A percentile compares a stretch with the other conserved stretches of the same genome.
phyloP scores from a whole-genome alignment of 2,888 invertebrate genomes.

The Andrena trimmerana region DNA sequence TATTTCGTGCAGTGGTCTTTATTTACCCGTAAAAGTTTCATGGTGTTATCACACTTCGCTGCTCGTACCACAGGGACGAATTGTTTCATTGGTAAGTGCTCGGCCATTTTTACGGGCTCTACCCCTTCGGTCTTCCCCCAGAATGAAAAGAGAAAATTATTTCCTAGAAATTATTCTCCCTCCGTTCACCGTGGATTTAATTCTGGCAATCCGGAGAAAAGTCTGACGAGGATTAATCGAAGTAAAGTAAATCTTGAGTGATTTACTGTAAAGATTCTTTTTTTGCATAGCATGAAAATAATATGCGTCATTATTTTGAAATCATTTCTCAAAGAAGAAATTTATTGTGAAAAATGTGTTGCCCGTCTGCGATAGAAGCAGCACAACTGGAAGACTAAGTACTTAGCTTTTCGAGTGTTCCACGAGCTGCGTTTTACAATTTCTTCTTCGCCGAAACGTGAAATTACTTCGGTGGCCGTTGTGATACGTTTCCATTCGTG shows the following conservation, averaged over 20 bases:
- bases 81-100: slow-evolving; percentile 68
- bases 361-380: too few species aligned
- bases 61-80: slow-evolving; percentile 64
- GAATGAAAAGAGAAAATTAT: background rate
- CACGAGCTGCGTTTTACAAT: background rate
- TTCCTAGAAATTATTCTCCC: background rate
- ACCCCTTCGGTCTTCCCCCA: background rate
- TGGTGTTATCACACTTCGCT: slow-evolving; percentile 69
- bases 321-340: too few species aligned
- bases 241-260: too few species aligned
- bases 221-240: too few species aligned
- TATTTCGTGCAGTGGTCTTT: slow-evolving; percentile 71
- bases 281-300: too few species aligned
- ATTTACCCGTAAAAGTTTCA: slow-evolving; percentile 74
- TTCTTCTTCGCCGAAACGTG: background rate
- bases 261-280: too few species aligned
- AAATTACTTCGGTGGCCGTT: background rate
- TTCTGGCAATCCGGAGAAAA: background rate
- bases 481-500: slow-evolving; percentile 6
- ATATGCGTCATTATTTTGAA: too few species aligned
- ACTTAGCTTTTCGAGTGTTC: too few species aligned
- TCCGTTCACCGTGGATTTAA: background rate
- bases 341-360: too few species aligned
- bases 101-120: slow-evolving; percentile 60
- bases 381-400: too few species aligned